A percentile compares a stretch with the other conserved stretches of the same genome.
Conservation (phyloP, 2,113 vertebrate genomes). For the Ivindomyrus marchei region DNA sequence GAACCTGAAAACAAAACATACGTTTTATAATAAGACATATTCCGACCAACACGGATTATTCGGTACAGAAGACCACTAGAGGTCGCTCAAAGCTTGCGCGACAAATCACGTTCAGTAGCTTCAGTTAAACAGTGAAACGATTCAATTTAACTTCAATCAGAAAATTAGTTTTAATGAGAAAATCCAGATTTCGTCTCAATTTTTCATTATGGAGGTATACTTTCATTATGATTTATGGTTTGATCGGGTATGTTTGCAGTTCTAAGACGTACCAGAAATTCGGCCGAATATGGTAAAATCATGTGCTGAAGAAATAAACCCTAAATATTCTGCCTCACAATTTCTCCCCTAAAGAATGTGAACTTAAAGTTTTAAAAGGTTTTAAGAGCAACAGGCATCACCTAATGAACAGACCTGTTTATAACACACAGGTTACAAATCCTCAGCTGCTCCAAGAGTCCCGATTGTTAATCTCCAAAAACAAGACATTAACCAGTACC, state of each 20-base stretch:
- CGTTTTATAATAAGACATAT: background rate
- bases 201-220: background rate
- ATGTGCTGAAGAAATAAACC: background rate
- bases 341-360: background rate
- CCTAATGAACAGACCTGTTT: background rate
- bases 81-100: slow-evolving; percentile 10
- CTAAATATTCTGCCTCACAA: background rate
- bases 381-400: background rate
- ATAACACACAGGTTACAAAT: background rate
- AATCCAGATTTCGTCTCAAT: background rate
- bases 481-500: background rate
- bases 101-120: background rate
- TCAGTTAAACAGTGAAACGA: background rate
- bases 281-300: background rate
- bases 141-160: background rate
- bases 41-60: background rate
- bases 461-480: background rate
- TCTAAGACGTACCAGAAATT: background rate
- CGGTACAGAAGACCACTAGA: background rate
- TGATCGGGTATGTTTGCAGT: background rate
- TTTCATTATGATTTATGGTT: background rate
- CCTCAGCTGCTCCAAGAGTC: background rate
- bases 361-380: background rate
- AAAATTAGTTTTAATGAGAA: background rate
- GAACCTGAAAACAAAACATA: background rate